These are phyloP conservation scores for Eublepharis macularius DNA, from an alignment of 2,113 vertebrate genomes.

Conservation along the genomic window DNA sequence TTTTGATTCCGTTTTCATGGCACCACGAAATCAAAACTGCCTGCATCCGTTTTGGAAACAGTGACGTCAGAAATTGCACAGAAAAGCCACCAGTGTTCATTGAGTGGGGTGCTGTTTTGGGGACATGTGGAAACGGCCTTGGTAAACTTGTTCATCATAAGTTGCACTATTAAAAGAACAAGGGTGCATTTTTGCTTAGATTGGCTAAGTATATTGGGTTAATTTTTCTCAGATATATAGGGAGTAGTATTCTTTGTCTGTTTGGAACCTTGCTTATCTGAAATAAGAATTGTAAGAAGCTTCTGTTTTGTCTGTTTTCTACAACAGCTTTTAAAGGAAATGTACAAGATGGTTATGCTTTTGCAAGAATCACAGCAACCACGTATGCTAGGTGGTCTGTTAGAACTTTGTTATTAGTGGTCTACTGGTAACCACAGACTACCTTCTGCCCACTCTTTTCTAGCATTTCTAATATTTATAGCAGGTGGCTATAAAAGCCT, in stretches of 20 bases:
- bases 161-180: background rate
- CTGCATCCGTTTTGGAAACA: no score
- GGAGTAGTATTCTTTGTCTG: background rate
- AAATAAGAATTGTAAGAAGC: background rate
- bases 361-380: background rate
- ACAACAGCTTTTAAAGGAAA: background rate
- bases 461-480: background rate
- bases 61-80: no score
- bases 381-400: background rate
- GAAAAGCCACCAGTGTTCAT: no score
- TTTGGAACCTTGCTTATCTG: background rate
- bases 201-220: background rate
- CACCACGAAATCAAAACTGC: no score
- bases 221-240: background rate
- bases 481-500: background rate
- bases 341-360: background rate
- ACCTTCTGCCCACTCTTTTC: background rate
- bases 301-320: background rate
- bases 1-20: no score
- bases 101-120: no score
- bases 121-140: no score
- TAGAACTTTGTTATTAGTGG: background rate
- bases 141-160: background rate
- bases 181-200: background rate
- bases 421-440: background rate